Conservation (phyloP, 2,113 vertebrate species). For the Urocolius indicus region DNA sequence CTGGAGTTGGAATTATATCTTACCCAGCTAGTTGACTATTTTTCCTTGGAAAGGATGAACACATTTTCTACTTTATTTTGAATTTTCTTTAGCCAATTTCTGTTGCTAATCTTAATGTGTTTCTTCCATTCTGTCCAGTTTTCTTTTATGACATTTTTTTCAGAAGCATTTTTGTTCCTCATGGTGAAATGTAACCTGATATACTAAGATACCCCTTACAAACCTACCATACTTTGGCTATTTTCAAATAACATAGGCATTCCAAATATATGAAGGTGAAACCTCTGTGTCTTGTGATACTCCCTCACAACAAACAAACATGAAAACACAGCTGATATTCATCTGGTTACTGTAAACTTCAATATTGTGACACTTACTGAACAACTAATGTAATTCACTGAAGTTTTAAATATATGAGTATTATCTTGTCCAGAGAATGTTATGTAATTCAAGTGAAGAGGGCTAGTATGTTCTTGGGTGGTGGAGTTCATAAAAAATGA, state of each 20-base stretch:
- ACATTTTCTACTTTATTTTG: background rate
- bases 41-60: background rate
- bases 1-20: background rate
- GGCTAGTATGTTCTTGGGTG: background rate
- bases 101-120: background rate
- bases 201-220: background rate
- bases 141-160: background rate
- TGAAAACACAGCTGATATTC: background rate
- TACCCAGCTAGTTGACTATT: background rate
- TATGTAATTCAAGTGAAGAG: background rate
- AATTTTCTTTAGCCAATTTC: background rate
- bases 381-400: background rate
- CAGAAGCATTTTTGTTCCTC: background rate
- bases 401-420: background rate
- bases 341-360: conserved; percentile 3
- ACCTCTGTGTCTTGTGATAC: background rate
- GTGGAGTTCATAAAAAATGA: background rate
- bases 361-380: background rate
- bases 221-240: background rate
- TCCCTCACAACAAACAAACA: background rate
- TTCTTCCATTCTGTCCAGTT: background rate
- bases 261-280: background rate
- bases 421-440: background rate
- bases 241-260: background rate
- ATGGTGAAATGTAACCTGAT: background rate